These are phyloP conservation scores for Caenorhabditis parvicauda DNA, from an alignment of 2,888 invertebrate species.

Conservation along the genomic window DNA sequence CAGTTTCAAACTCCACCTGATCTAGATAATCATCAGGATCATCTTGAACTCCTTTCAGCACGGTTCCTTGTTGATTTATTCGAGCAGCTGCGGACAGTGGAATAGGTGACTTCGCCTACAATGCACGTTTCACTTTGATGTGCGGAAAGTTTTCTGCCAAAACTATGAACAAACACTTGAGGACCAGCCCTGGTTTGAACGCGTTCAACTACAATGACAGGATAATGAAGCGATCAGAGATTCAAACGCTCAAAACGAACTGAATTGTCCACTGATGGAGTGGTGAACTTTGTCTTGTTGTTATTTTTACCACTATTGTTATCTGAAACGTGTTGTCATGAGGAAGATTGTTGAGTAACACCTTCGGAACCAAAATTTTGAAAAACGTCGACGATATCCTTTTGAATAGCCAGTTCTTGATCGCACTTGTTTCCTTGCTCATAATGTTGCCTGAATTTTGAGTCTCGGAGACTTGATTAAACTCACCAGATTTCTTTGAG, in stretches of 20 bases:
- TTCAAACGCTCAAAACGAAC: slow-evolving; percentile 12
- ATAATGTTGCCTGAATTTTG: slow-evolving; percentile 46
- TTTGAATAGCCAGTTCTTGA: slow-evolving; percentile 48
- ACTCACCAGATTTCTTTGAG: slow-evolving; percentile 52
- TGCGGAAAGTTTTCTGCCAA: neutral
- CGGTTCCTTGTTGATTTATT: neutral
- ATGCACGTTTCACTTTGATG: neutral
- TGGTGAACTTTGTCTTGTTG: neutral
- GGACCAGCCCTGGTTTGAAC: neutral
- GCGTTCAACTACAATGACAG: neutral
- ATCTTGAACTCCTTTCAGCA: slow-evolving; percentile 1
- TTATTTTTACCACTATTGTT: slow-evolving; percentile 6
- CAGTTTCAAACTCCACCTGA: slow-evolving; percentile 9
- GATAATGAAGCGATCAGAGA: neutral
- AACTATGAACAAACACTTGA: neutral
- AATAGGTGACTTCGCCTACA: slow-evolving; percentile 21
- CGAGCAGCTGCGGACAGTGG: slow-evolving; percentile 12
- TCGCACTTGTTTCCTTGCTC: slow-evolving; percentile 46
- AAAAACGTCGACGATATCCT: slow-evolving; percentile 52
- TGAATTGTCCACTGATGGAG: slow-evolving; percentile 5
- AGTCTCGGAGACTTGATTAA: neutral
- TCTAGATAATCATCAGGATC: slow-evolving; percentile 21
- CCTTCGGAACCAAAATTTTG: slow-evolving; percentile 48
- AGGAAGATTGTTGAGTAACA: too few relatives aligned
- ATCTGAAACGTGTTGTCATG: slow-evolving; percentile 5